These are phyloP conservation scores for Heteropelma amictum DNA, from an alignment of 2,888 invertebrate genomes.

Conservation along the genomic window DNA sequence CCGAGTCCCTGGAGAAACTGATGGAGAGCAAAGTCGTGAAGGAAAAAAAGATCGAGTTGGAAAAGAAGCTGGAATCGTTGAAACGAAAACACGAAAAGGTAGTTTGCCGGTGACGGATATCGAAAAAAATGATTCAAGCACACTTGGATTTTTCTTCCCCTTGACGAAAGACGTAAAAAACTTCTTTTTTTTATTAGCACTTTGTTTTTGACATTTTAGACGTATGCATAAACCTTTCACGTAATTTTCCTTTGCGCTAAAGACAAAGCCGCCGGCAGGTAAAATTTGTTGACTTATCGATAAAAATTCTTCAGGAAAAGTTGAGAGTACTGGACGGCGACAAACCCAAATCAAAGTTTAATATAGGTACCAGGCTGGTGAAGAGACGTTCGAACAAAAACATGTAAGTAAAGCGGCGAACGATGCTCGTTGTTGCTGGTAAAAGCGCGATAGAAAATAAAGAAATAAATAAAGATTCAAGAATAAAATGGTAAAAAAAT, in stretches of 20 bases:
- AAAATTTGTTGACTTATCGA: background rate
- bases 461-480: background rate
- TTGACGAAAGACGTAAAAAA: too few species aligned
- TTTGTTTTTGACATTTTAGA: too few species aligned
- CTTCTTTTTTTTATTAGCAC: too few species aligned
- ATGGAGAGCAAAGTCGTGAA: conserved; percentile 89
- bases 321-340: conserved; percentile 82
- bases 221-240: too few species aligned
- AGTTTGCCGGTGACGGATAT: too few species aligned
- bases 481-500: background rate
- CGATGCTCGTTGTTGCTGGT: background rate
- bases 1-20: conserved; percentile 89
- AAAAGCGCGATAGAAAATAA: background rate
- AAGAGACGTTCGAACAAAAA: conserved; percentile 88
- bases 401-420: conserved; percentile 82
- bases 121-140: too few species aligned
- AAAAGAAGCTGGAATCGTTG: conserved; percentile 91
- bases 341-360: conserved; percentile 85
- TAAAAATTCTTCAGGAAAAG: conserved; percentile 78
- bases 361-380: conserved; percentile 86
- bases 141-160: too few species aligned
- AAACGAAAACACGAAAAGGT: conserved; percentile 89
- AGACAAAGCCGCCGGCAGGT: too few species aligned
- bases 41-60: conserved; percentile 90
- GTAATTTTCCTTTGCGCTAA: too few species aligned